These are phyloP conservation scores for Actinernus sp. DNA, from an alignment of 92 coral and sea anemone species.

Conservation along the genomic window DNA sequence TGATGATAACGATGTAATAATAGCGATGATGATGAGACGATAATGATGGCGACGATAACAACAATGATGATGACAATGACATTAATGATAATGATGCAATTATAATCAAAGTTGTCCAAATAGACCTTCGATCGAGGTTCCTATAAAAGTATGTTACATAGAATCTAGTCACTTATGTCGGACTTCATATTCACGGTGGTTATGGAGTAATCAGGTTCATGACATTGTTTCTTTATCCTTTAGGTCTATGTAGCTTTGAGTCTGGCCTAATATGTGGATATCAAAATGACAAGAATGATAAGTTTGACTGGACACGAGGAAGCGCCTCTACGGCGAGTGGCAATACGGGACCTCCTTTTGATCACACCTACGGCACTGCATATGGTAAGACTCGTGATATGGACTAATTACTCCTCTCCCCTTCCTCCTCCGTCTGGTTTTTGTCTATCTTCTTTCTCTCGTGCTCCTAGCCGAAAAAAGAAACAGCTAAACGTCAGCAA, in stretches of 20 bases:
- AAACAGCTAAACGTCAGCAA: no score
- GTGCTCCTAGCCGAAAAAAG: no score
- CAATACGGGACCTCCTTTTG: slow-evolving; percentile 82
- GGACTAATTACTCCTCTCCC: no score
- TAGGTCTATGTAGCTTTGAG: slow-evolving; percentile 94
- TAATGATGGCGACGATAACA: no score
- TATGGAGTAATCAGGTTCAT: not conserved
- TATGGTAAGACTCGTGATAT: slow-evolving; percentile 76
- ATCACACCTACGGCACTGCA: slow-evolving; percentile 88
- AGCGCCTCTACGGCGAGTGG: slow-evolving; percentile 71
- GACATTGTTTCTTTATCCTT: not conserved
- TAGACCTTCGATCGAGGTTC: no score
- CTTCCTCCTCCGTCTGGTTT: no score
- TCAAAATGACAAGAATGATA: slow-evolving; percentile 36
- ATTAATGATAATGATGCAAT: no score
- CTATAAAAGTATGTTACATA: not conserved
- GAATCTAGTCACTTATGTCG: not conserved
- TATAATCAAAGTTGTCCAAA: no score
- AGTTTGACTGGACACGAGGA: slow-evolving; percentile 74
- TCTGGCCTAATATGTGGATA: slow-evolving; percentile 76
- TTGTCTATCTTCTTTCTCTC: no score
- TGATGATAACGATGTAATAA: no score
- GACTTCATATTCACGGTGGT: not conserved
- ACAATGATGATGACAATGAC: no score
- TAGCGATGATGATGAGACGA: no score